phyloP scores from a whole-genome alignment of 2,888 invertebrate species.

The Heliconius hortense region DNA sequence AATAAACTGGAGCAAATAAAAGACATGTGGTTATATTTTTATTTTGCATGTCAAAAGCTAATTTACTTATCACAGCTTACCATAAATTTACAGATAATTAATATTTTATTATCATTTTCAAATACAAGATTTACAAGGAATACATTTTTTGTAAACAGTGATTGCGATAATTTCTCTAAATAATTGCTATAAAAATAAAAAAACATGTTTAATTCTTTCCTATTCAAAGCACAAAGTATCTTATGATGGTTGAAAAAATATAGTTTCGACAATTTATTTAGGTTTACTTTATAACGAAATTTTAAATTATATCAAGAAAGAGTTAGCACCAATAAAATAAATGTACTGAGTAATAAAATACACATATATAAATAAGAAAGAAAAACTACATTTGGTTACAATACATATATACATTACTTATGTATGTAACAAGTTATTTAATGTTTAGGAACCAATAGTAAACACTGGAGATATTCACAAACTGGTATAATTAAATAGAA shows the following conservation, averaged over 20 bases:
- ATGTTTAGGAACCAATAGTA: slow-evolving; percentile 14
- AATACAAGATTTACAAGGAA: not conserved
- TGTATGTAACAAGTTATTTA: not conserved
- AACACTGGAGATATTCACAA: slow-evolving; percentile 8
- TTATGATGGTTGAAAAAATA: not conserved
- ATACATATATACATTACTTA: too few species aligned
- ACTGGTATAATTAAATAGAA: not conserved
- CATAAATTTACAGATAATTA: not conserved
- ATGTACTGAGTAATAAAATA: not conserved
- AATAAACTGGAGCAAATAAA: not conserved
- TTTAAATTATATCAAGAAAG: not conserved
- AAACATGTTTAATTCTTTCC: too few species aligned
- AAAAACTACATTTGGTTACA: not conserved
- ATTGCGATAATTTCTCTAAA: too few species aligned
- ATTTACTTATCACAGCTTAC: slow-evolving; percentile 29
- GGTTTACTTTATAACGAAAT: too few species aligned
- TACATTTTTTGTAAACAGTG: not conserved
- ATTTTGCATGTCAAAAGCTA: slow-evolving; percentile 30
- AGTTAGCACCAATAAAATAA: not conserved
- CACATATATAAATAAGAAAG: not conserved
- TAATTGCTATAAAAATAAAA: too few species aligned
- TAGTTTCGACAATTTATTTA: not conserved
- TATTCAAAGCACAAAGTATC: too few species aligned
- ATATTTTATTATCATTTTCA: not conserved
- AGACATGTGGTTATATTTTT: not conserved